phyloP scores from a whole-genome alignment of 2,888 invertebrate genomes.

The Metalampra italica region DNA sequence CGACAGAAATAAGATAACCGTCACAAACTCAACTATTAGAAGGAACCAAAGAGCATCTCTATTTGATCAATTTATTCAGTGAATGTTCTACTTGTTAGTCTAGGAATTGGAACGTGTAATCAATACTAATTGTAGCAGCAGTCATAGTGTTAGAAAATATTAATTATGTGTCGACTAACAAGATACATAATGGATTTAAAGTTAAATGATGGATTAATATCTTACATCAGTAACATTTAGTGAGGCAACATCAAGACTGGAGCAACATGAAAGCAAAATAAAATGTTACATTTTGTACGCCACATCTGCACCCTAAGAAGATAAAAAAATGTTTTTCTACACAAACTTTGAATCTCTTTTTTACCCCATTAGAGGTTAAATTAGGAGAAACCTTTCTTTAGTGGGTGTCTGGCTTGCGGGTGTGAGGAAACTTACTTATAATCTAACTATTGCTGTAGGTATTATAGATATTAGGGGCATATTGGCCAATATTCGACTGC shows the following conservation, averaged over 20 bases:
- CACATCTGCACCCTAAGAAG: too few species aligned
- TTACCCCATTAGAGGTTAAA: too few species aligned
- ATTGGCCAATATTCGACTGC: not conserved
- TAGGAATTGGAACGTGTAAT: constrained; percentile 25
- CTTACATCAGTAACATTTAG: too few species aligned
- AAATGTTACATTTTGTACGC: too few species aligned
- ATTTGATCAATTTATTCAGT: constrained; percentile 1
- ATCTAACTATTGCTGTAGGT: too few species aligned
- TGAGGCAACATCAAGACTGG: too few species aligned
- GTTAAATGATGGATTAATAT: not conserved
- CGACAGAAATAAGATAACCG: constrained; percentile 18
- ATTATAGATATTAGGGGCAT: not conserved
- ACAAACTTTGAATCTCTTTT: too few species aligned
- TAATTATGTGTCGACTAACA: not conserved
- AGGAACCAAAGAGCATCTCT: not conserved
- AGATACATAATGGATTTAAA: not conserved
- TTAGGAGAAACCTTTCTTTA: too few species aligned
- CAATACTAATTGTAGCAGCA: constrained; percentile 19
- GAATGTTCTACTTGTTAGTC: constrained; percentile 13
- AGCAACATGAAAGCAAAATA: too few species aligned
- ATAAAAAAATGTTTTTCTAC: too few species aligned
- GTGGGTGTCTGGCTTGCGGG: too few species aligned
- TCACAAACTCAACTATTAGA: not conserved
- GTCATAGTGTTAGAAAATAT: not conserved
- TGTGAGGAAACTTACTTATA: too few species aligned